Conservation (phyloP, 2,797 vertebrate genomes). For the Crocidura indochinensis region DNA sequence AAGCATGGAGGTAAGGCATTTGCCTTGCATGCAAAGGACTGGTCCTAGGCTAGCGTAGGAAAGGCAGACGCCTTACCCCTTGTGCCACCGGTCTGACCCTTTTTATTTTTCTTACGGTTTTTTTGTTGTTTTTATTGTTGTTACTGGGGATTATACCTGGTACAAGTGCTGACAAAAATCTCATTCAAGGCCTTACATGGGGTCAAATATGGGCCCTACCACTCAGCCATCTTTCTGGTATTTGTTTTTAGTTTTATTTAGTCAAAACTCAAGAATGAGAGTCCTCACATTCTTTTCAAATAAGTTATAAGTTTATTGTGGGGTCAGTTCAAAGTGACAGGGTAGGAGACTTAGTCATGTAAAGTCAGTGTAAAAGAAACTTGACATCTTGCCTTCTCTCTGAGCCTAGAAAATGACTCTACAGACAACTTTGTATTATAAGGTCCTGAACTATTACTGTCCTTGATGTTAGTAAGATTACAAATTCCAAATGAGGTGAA, state of each 20-base stretch:
- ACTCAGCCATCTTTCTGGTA: no score
- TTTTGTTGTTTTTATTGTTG: no score
- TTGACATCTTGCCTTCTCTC: background rate
- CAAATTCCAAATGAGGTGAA: background rate
- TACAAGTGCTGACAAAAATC: no score
- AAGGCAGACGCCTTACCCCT: no score
- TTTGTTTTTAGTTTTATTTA: conserved; percentile 9
- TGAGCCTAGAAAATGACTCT: background rate
- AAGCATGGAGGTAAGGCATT: no score
- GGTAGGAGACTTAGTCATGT: background rate
- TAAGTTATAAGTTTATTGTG: background rate
- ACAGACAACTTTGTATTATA: background rate
- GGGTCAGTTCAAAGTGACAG: background rate
- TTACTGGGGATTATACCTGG: no score
- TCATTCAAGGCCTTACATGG: no score
- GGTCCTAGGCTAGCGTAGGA: no score
- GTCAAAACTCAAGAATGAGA: conserved; percentile 22
- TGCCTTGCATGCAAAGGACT: no score
- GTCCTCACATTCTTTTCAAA: background rate
- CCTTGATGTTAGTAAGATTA: no score
- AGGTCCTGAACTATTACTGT: background rate
- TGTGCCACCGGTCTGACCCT: no score
- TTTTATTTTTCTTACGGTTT: background rate
- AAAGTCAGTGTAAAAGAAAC: background rate
- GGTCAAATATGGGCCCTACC: no score